These are phyloP conservation scores for Danionella cerebrum DNA, from an alignment of 2,113 vertebrate species.

Conservation along the genomic window DNA sequence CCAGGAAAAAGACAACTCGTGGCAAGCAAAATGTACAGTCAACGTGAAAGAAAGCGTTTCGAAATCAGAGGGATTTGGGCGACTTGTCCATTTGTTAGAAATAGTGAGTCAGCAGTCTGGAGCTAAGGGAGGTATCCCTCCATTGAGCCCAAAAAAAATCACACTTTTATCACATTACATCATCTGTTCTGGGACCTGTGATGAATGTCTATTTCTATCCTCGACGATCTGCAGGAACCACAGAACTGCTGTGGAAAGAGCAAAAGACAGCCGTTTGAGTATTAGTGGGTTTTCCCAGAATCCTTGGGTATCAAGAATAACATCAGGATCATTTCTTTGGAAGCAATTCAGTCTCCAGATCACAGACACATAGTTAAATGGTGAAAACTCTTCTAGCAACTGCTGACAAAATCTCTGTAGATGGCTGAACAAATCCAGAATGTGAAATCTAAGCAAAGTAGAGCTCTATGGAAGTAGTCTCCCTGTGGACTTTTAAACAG, in stretches of 20 bases:
- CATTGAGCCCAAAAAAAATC: background rate
- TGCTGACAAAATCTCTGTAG: background rate
- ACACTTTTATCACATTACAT: constrained; percentile 2
- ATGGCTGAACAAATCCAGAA: background rate
- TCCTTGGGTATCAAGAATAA: background rate
- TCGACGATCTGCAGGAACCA: background rate
- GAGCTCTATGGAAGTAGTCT: background rate
- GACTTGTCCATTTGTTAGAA: constrained; percentile 12
- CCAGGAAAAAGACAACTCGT: background rate
- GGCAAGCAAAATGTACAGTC: background rate
- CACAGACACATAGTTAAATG: background rate
- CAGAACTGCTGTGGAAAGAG: background rate
- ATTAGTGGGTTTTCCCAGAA: constrained; percentile 1
- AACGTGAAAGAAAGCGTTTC: background rate
- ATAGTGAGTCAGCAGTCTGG: constrained; percentile 31
- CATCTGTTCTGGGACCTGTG: constrained; percentile 9
- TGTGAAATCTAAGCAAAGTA: background rate
- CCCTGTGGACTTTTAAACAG: constrained; percentile 6
- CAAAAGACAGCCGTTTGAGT: background rate
- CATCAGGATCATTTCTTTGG: background rate
- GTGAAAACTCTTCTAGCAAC: background rate
- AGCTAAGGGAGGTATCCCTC: background rate
- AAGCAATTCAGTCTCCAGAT: background rate
- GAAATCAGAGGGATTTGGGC: constrained; percentile 1
- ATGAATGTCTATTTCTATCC: constrained; percentile 15